phyloP scores from a whole-genome alignment of 2,797 vertebrate genomes.

The Clarias laeviceps region DNA sequence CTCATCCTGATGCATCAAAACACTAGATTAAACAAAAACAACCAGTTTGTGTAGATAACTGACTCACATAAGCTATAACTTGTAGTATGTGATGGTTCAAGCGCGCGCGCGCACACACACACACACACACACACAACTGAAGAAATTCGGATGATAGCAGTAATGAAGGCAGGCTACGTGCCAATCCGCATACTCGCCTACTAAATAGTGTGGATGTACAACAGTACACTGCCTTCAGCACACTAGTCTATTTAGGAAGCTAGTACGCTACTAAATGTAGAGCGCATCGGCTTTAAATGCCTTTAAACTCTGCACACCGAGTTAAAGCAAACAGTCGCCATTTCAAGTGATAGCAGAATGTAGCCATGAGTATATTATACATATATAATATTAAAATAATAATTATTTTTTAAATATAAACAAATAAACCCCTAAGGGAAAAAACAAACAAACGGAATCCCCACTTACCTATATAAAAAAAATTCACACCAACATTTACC shows the following conservation, averaged over 20 bases:
- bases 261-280: background rate
- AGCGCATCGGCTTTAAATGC: background rate
- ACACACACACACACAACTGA: background rate
- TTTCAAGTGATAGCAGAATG: background rate
- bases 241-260: background rate
- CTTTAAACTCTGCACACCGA: constrained; percentile 15
- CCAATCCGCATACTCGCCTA: constrained; percentile 14
- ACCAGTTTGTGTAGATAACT: background rate
- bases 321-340: background rate
- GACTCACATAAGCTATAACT: background rate
- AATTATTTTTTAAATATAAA: background rate
- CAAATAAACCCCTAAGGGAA: background rate
- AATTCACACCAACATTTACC: background rate
- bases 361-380: background rate
- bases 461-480: constrained; percentile 41
- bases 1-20: background rate
- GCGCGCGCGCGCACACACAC: too few species aligned
- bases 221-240: background rate
- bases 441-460: constrained; percentile 52
- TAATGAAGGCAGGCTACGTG: background rate
- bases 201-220: background rate
- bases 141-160: too few species aligned
- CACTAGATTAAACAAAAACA: background rate
- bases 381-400: fast-evolving
- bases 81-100: background rate